phyloP scores from a whole-genome alignment of 2,797 vertebrate genomes.

The Muscicapa comitata region DNA sequence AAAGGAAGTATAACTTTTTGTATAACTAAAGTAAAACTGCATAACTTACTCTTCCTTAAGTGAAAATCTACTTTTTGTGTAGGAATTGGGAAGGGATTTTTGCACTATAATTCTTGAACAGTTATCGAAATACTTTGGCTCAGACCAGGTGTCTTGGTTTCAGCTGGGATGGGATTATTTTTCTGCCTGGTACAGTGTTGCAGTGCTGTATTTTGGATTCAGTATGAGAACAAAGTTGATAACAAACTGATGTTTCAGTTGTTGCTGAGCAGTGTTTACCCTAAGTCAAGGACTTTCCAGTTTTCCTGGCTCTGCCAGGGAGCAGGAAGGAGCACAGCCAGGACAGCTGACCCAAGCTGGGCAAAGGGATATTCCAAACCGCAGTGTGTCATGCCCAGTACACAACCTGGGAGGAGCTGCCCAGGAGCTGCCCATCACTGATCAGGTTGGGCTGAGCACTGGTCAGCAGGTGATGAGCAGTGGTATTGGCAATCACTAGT shows the following conservation, averaged over 20 bases:
- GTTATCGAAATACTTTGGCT: not conserved
- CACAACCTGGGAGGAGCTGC: not conserved
- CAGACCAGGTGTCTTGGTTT: not conserved
- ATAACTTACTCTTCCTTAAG: not conserved
- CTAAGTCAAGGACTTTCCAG: not conserved
- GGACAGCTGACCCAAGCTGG: not conserved
- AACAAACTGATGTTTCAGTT: not conserved
- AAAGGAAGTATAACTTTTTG: not conserved
- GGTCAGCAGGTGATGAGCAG: fast-evolving
- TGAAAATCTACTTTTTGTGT: not conserved
- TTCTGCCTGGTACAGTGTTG: not conserved
- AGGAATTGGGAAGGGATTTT: not conserved
- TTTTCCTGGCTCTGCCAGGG: not conserved
- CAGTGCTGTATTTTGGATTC: not conserved
- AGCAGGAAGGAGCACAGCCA: not conserved
- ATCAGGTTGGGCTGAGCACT: not conserved
- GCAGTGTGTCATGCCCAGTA: not conserved
- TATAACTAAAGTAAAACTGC: not conserved
- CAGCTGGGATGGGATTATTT: not conserved
- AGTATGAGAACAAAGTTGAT: not conserved
- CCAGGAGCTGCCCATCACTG: not conserved
- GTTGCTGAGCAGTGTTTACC: not conserved
- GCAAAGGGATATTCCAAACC: not conserved
- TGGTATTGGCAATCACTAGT: not conserved
- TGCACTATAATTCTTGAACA: not conserved